These are phyloP conservation scores for Vireo griseus DNA, from an alignment of 2,797 vertebrate genomes.

Conservation along the genomic window DNA sequence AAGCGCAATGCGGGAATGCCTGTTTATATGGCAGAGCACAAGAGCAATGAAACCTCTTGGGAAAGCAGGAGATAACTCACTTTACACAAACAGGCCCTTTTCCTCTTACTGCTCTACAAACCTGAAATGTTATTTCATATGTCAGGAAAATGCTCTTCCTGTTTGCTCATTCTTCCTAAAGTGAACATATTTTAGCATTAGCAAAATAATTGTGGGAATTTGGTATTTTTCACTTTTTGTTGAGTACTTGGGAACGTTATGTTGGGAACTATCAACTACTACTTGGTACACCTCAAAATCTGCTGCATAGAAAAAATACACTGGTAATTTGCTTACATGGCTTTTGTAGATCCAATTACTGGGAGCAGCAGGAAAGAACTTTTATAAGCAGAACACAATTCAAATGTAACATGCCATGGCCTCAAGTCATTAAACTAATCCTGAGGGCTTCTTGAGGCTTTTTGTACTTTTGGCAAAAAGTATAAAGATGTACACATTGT, in stretches of 20 bases:
- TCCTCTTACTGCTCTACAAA: background rate
- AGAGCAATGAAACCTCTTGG: conserved; percentile 16
- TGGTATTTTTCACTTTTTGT: background rate
- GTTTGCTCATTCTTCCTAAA: background rate
- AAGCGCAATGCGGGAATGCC: background rate
- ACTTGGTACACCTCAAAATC: conserved; percentile 3
- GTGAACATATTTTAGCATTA: background rate
- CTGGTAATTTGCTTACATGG: conserved; percentile 23
- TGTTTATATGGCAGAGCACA: background rate
- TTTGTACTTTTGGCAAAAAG: conserved; percentile 45
- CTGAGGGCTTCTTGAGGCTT: conserved; percentile 32
- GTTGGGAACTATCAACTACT: background rate
- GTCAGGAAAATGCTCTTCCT: background rate
- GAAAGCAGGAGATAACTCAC: conserved; percentile 6
- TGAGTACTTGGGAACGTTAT: conserved; percentile 5
- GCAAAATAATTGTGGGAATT: conserved; percentile 28
- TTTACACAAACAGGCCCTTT: background rate
- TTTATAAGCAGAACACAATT: conserved; percentile 42
- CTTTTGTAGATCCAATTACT: conserved; percentile 26
- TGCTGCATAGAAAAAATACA: background rate
- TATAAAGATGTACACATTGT: background rate
- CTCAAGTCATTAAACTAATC: conserved; percentile 54
- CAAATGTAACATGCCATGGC: conserved; percentile 40
- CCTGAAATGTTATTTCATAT: background rate
- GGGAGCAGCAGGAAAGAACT: conserved; percentile 32